Conservation (phyloP, 2,113 vertebrate species). For the Pteropus alecto region DNA sequence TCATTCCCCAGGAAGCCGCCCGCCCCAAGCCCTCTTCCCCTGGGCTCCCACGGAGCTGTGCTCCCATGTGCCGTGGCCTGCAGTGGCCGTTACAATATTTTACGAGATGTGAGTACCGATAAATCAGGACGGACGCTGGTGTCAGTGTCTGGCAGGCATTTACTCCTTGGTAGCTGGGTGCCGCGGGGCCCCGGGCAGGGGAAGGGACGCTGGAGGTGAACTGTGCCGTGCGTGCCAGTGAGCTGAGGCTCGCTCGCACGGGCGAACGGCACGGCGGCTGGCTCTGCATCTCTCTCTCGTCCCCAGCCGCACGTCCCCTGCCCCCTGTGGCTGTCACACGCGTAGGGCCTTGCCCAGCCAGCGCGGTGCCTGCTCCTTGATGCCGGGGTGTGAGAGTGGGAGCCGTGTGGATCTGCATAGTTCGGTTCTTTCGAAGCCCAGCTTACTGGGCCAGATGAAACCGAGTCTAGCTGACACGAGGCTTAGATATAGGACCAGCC, state of each 20-base stretch:
- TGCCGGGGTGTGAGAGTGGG: rapidly evolving
- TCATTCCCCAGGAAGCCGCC: background rate
- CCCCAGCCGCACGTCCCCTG: rapidly evolving
- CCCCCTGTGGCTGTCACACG: background rate
- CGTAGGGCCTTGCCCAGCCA: background rate
- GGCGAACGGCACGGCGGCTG: rapidly evolving
- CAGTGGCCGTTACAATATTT: background rate
- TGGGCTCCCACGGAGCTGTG: background rate
- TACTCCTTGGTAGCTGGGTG: background rate
- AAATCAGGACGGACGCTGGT: background rate
- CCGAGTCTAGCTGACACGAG: background rate
- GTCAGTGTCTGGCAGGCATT: background rate
- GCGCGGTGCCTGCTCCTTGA: rapidly evolving
- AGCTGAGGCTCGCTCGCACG: rapidly evolving
- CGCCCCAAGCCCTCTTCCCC: background rate
- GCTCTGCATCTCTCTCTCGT: too few species aligned
- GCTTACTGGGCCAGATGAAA: background rate
- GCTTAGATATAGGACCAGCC: background rate
- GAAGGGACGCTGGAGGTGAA: background rate
- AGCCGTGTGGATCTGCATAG: rapidly evolving
- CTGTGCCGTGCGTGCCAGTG: background rate
- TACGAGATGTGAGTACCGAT: background rate
- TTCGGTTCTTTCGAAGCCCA: background rate
- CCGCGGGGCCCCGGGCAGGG: background rate
- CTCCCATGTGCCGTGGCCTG: background rate